Percentiles rank a stretch among this genome's conserved stretches.
These are phyloP conservation scores for Toxotes chatareus DNA, from an alignment of 2,113 vertebrate species.

Conservation along the genomic window DNA sequence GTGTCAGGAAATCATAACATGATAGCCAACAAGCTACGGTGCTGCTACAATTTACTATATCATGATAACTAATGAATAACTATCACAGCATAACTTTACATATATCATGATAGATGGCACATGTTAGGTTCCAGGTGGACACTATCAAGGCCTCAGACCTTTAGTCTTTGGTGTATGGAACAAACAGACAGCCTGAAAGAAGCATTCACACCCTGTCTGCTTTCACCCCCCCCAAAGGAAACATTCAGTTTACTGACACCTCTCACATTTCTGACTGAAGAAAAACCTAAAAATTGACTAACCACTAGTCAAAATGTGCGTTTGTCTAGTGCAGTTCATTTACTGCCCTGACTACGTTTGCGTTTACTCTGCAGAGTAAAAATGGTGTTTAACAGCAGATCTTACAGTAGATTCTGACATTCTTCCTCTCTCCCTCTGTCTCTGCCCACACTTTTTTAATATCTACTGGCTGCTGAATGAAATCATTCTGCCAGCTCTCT, in stretches of 20 bases:
- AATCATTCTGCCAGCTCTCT: slow-evolving; percentile 47
- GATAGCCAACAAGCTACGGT: no score
- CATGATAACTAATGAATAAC: no score
- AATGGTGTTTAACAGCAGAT: slow-evolving; percentile 6
- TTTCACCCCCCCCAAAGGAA: neutral
- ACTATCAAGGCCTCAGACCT: no score
- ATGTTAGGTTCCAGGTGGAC: no score
- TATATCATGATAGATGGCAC: no score
- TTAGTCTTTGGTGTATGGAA: no score
- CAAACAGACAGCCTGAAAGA: no score
- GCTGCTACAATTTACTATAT: no score
- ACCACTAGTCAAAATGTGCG: neutral
- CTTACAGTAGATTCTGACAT: slow-evolving; percentile 6
- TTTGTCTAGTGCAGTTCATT: neutral
- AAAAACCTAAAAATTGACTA: neutral
- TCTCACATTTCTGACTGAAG: neutral
- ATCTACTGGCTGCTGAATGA: slow-evolving; percentile 26
- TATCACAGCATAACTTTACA: no score
- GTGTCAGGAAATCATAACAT: no score
- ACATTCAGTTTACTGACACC: neutral
- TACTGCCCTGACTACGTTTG: neutral
- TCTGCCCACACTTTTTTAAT: slow-evolving; percentile 33
- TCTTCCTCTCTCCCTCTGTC: neutral
- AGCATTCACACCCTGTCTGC: no score
- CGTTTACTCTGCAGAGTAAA: neutral